phyloP scores from a whole-genome alignment of 2,888 invertebrate species.

The Osmoderma eremita region DNA sequence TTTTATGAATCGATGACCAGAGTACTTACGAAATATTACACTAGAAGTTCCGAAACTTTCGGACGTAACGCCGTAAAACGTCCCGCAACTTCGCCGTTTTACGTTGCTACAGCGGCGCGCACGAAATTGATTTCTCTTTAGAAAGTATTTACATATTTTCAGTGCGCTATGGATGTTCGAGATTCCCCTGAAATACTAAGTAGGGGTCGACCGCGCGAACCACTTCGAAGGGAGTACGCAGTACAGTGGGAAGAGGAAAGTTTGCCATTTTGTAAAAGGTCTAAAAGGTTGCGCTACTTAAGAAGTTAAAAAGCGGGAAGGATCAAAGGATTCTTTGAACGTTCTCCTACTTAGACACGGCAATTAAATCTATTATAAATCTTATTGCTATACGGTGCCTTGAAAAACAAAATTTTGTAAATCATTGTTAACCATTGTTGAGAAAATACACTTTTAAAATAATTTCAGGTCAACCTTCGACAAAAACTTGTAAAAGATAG shows the following conservation, averaged over 20 bases:
- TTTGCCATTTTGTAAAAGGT: neutral
- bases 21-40: conserved; percentile 28
- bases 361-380: no score
- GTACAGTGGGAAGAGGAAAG: neutral
- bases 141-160: conserved; percentile 43
- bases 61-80: conserved; percentile 25
- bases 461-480: no score
- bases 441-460: no score
- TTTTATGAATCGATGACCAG: conserved; percentile 36
- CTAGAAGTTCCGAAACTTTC: conserved; percentile 16
- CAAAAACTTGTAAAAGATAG: no score
- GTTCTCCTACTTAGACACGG: no score
- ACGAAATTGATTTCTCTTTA: conserved; percentile 43
- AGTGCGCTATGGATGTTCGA: conserved; percentile 38
- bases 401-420: no score
- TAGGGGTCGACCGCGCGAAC: neutral
- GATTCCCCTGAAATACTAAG: conserved; percentile 42
- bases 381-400: no score
- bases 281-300: neutral
- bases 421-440: no score
- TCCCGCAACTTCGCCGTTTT: conserved; percentile 23
- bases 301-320: neutral
- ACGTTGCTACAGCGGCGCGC: conserved; percentile 10
- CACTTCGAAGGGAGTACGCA: no score
- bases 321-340: no score